Conservation (phyloP, 2,888 invertebrate genomes). For the Caenorhabditis sp. region DNA sequence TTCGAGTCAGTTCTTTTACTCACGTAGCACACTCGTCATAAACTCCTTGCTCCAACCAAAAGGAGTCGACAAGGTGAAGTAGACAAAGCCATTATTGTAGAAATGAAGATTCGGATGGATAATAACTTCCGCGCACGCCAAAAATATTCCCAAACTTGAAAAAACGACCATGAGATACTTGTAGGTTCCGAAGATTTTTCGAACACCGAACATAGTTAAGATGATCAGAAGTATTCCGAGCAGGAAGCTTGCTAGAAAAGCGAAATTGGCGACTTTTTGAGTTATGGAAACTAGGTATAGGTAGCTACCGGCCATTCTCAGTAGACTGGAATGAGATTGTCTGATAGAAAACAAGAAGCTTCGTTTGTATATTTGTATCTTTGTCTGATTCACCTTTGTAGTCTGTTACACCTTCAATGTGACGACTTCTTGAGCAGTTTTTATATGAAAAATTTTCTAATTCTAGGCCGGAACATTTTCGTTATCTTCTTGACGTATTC, state of each 20-base stretch:
- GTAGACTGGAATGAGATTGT: too few relatives aligned
- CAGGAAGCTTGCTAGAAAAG: neutral
- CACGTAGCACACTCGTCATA: neutral
- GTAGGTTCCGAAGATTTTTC: constrained; percentile 9
- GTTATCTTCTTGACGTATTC: too few relatives aligned
- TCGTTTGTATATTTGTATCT: too few relatives aligned
- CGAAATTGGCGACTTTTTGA: neutral
- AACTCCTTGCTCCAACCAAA: neutral
- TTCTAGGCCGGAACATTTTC: too few relatives aligned
- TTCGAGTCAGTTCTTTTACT: neutral
- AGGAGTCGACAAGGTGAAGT: neutral
- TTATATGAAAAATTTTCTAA: too few relatives aligned
- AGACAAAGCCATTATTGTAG: neutral
- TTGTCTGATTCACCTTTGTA: too few relatives aligned
- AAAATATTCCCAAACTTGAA: neutral
- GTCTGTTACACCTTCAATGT: too few relatives aligned
- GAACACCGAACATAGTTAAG: constrained; percentile 1
- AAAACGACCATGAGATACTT: constrained; percentile 14
- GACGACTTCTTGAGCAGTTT: too few relatives aligned
- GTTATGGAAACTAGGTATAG: neutral
- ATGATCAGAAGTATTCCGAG: neutral
- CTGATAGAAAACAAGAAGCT: too few relatives aligned
- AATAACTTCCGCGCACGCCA: neutral
- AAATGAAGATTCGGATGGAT: constrained; percentile 12
- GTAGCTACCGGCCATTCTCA: neutral